Percentiles rank a stretch among this genome's conserved stretches.
phyloP scores from a whole-genome alignment of 2,797 vertebrate genomes.

The Diplodus puntazzo region DNA sequence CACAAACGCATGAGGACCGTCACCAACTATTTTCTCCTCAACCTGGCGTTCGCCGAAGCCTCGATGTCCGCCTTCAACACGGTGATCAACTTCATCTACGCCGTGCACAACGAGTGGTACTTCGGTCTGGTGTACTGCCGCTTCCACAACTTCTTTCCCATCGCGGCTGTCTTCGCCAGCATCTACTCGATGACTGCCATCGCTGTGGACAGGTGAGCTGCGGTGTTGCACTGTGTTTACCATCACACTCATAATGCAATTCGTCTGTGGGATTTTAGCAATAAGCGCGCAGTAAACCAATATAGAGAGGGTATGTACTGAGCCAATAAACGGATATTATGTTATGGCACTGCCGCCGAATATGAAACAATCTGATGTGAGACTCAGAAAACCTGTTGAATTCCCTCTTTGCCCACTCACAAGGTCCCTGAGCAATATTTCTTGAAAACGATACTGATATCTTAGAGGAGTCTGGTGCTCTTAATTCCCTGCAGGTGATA shows the following conservation, averaged over 20 bases:
- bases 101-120: conserved; percentile 96
- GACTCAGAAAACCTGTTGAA: too few relatives aligned
- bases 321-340: too few relatives aligned
- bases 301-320: too few relatives aligned
- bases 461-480: background rate
- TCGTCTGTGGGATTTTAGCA: too few relatives aligned
- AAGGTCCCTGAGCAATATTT: background rate
- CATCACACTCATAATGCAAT: too few relatives aligned
- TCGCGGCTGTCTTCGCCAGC: conserved; percentile 95
- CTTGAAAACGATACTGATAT: too few relatives aligned
- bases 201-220: conserved; percentile 93
- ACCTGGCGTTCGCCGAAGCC: conserved; percentile 95
- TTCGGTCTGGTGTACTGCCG: conserved; percentile 95
- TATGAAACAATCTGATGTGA: background rate
- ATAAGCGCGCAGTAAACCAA: too few relatives aligned
- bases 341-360: background rate
- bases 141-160: conserved; percentile 99
- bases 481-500: background rate
- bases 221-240: too few relatives aligned
- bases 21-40: conserved; percentile 97
- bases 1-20: conserved; percentile 98
- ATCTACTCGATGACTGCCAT: conserved; percentile 99
- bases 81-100: conserved; percentile 96
- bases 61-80: conserved; percentile 98
- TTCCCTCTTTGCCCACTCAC: background rate